Percentiles rank a stretch among this genome's conserved stretches.
Evolutionary conservation across 2,113 vertebrate genomes (phyloP).

Genomic region (Pseudopodoces humilis): DNA sequence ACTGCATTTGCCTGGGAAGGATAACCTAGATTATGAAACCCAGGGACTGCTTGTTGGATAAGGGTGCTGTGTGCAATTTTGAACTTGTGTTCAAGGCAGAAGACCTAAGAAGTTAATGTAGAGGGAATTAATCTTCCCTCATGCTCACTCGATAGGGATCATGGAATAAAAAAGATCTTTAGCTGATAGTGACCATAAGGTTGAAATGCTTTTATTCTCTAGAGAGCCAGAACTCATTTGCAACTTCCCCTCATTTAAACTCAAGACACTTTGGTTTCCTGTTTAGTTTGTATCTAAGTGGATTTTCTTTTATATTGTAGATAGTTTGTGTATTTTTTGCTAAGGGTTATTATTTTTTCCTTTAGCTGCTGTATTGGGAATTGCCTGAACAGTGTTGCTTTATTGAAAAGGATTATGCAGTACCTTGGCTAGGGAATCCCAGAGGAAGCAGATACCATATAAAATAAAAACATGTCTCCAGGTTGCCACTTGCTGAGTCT

Average conservation of each 20-base stretch:
- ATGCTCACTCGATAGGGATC: not conserved
- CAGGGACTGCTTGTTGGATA: not conserved
- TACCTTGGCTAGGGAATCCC: constrained; percentile 7
- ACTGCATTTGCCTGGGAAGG: not conserved
- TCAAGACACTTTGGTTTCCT: constrained; percentile 58
- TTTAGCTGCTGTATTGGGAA: constrained; percentile 46
- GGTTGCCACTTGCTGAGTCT: not conserved
- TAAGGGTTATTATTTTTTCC: constrained; percentile 54
- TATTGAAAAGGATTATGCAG: constrained; percentile 46
- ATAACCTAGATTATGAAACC: not conserved
- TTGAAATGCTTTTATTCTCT: constrained; percentile 23
- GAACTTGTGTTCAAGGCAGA: not conserved
- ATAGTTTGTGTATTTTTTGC: constrained; percentile 58
- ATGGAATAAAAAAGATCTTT: not conserved
- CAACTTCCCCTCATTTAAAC: constrained; percentile 49
- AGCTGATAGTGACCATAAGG: not conserved
- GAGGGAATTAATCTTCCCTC: not conserved
- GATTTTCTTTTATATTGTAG: constrained; percentile 53
- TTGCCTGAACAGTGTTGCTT: constrained; percentile 40
- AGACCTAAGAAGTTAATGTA: not conserved
- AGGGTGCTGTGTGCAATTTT: not conserved
- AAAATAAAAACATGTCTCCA: constrained; percentile 43
- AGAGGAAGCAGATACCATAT: not conserved
- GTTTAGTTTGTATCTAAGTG: constrained; percentile 54
- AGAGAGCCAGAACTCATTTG: constrained; percentile 34